Percentiles rank a stretch among this genome's conserved stretches.
Conservation (phyloP, 2,113 vertebrate species). For the Oreochromis aureus region DNA sequence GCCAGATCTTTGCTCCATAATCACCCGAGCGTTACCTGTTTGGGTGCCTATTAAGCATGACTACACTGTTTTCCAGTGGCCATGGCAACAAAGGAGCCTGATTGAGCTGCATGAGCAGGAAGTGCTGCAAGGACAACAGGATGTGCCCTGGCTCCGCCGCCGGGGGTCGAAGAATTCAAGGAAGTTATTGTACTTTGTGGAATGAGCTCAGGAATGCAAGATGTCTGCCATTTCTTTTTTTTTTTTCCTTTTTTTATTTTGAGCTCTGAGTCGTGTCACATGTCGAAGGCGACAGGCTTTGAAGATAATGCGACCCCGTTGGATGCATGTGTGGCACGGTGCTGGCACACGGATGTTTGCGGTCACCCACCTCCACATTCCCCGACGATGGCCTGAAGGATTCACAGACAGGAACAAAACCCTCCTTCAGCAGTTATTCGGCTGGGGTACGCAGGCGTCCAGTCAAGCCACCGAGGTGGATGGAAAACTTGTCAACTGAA, state of each 20-base stretch:
- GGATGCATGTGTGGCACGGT: constrained; percentile 12
- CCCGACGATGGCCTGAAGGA: not conserved
- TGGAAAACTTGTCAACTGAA: not conserved
- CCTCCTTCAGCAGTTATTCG: not conserved
- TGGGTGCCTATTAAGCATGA: not conserved
- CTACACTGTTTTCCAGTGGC: constrained; percentile 53
- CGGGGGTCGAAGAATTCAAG: constrained; percentile 96
- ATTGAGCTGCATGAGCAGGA: constrained; percentile 85
- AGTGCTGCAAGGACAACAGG: constrained; percentile 98
- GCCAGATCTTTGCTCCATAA: not conserved
- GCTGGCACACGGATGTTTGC: constrained; percentile 25
- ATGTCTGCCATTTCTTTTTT: constrained; percentile 79
- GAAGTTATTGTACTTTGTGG: constrained; percentile 99
- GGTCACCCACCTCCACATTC: constrained; percentile 36
- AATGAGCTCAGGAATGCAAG: constrained; percentile 85
- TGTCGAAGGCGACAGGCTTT: constrained; percentile 76
- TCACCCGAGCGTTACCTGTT: not conserved
- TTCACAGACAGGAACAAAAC: not conserved
- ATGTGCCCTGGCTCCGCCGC: constrained; percentile 94
- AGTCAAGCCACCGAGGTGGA: not conserved
- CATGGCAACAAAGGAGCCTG: constrained; percentile 83
- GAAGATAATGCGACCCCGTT: constrained; percentile 65
- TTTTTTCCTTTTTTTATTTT: not conserved
- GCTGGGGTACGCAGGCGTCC: not conserved
- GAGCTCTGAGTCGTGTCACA: constrained; percentile 76